Evolutionary conservation across 1,140 invertebrate genomes (phyloP).

Genomic region (Paraescarpia echinospica): DNA sequence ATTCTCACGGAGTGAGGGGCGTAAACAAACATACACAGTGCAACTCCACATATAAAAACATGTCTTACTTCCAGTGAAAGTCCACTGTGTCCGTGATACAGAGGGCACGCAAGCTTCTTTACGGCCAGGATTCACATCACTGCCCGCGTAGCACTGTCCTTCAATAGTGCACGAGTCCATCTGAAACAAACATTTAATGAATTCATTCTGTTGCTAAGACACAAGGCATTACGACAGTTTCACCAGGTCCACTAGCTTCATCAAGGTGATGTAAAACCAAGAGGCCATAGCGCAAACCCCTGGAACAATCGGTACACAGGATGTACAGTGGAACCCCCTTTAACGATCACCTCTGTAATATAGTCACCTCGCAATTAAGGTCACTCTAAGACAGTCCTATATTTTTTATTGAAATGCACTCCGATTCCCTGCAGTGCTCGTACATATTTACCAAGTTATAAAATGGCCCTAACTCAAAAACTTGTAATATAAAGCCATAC

Average conservation of each 20-base stretch:
- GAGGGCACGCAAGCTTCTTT: background rate
- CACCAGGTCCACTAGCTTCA: background rate
- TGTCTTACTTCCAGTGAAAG: background rate
- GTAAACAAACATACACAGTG: background rate
- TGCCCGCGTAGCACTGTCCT: background rate
- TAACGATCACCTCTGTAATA: too few species aligned
- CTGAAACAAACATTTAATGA: background rate
- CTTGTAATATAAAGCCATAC: too few species aligned
- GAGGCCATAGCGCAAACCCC: too few species aligned
- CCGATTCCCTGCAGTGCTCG: too few species aligned
- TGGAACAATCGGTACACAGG: too few species aligned
- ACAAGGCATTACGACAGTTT: background rate
- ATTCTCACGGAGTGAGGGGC: too few species aligned
- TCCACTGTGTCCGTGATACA: background rate
- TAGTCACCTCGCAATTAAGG: too few species aligned
- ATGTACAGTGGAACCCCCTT: too few species aligned
- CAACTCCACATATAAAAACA: background rate
- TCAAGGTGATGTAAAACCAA: background rate
- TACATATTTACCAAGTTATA: too few species aligned
- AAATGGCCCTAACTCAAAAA: too few species aligned
- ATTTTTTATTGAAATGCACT: too few species aligned
- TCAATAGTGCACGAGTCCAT: background rate
- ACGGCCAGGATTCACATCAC: background rate
- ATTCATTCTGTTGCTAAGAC: background rate
- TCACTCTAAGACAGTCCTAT: too few species aligned